phyloP scores from a whole-genome alignment of 2,113 vertebrate species.

The Sebastes schlegelii region DNA sequence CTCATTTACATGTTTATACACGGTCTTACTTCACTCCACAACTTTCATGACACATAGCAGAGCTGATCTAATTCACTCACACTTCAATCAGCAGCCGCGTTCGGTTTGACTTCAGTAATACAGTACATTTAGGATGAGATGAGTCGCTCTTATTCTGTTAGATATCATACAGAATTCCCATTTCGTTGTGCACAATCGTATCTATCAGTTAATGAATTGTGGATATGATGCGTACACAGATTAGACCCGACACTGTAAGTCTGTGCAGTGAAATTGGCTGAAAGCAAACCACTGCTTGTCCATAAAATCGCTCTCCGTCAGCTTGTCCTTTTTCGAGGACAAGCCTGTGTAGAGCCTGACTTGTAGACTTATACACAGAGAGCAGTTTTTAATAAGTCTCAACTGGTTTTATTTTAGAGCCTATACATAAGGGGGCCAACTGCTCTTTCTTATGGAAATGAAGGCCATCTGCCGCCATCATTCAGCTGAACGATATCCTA shows the following conservation, averaged over 20 bases:
- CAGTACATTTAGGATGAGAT: neutral
- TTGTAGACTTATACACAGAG: conserved; percentile 66
- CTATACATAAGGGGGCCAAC: conserved; percentile 78
- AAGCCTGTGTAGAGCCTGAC: conserved; percentile 24
- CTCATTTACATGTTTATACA: conserved; percentile 79
- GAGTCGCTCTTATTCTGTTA: conserved; percentile 35
- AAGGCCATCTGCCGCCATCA: conserved; percentile 82
- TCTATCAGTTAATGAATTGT: conserved; percentile 40
- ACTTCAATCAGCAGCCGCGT: conserved; percentile 51
- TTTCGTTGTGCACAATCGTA: conserved; percentile 12
- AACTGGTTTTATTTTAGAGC: conserved; percentile 80
- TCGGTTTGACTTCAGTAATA: conserved; percentile 3
- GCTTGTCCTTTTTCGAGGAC: conserved; percentile 70
- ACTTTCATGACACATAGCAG: conserved; percentile 62
- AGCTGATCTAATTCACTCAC: conserved; percentile 64
- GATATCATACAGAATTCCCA: conserved; percentile 7
- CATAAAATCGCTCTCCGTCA: conserved; percentile 54
- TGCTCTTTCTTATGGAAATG: conserved; percentile 84
- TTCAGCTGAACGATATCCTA: conserved; percentile 79
- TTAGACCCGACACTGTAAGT: conserved; percentile 40
- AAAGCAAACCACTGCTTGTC: conserved; percentile 56
- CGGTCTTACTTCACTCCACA: conserved; percentile 60
- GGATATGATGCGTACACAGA: conserved; percentile 50
- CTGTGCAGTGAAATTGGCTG: conserved; percentile 42
- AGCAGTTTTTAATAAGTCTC: conserved; percentile 80